Base-by-base conservation (phyloP, 1,140 invertebrate species). In the Bemisia tabaci region DNA sequence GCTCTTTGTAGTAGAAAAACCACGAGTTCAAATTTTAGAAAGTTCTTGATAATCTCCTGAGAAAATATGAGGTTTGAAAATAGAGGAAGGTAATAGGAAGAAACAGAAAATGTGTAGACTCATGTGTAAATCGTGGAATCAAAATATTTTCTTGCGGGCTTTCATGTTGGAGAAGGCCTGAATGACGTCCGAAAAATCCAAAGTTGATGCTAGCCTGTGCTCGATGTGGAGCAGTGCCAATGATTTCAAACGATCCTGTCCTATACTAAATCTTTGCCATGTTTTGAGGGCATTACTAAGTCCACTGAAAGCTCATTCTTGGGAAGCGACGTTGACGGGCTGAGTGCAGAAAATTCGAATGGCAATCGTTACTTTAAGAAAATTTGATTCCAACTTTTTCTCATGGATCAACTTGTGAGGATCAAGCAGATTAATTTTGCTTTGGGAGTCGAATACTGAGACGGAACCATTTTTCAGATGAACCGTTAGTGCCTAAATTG, bases 231-330 rank as follows among this genome's bases (percentile, higher is more conserved):
- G 21, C 33, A 24, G 26, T 39, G 63, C 27, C 39, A 58, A 2
- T 25, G 26, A n/a, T 23, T 26, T n/a, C 59, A 65, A 65, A 58
- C 48, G 39, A 0, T 12, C 26, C 59, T 59, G 39, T 39, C 24
- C 25, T 71, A 72, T 75, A 27, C 67, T 68, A 25, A 61, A 73
- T 59, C 70, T 65, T 27, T 75, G 66, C 65, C 74, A 75, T 22
- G 64, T 75, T 73, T 75, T 76, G 24, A 75, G 72, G 33, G 72
- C 27, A 64, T 75, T 75, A 26, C n/a, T n/a, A 22, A 76, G 66
- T 60, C 75, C 73, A 26, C 68, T 71, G 66, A 77, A 76, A 67
- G 68, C 71, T 66, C 72, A 65, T 70, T 77, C 73, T 25, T 12
- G 68, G 23, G 70, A 68, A 62, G 71, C 72, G 22, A 74, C 73